Evolutionary conservation across 2,888 invertebrate species (phyloP).

Genomic region (Chrysolina americana): DNA sequence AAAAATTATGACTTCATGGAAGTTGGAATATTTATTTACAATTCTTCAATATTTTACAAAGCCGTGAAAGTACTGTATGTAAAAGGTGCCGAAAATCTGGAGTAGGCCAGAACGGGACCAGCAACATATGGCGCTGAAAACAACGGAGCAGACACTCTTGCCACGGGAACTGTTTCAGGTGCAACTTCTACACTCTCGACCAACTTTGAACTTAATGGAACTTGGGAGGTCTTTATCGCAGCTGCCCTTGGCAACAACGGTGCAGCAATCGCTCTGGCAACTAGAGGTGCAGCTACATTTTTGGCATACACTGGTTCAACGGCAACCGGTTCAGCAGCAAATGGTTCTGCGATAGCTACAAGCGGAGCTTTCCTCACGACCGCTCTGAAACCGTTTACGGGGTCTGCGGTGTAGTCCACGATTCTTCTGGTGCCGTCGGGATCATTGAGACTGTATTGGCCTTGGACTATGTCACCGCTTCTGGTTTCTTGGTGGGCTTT

Average conservation of each 20-base stretch:
- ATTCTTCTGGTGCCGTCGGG: conserved; percentile 77
- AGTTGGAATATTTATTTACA: not conserved
- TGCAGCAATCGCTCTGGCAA: conserved; percentile 43
- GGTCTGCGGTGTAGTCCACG: conserved; percentile 78
- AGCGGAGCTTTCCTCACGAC: conserved; percentile 77
- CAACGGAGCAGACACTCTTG: conserved; percentile 52
- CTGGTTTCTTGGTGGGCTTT: conserved; percentile 73
- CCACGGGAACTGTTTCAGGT: conserved; percentile 62
- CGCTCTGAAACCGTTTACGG: conserved; percentile 78
- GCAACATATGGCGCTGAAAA: conserved; percentile 56
- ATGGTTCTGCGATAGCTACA: conserved; percentile 56
- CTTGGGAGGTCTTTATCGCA: not conserved
- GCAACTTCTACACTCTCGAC: conserved; percentile 15
- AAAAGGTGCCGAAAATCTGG: conserved; percentile 45
- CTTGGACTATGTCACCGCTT: conserved; percentile 77
- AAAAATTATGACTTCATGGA: too few relatives aligned
- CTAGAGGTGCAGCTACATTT: conserved; percentile 33
- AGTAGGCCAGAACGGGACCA: conserved; percentile 40
- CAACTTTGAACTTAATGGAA: not conserved
- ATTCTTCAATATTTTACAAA: conserved; percentile 13
- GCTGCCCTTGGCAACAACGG: conserved; percentile 45
- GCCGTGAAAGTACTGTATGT: conserved; percentile 47
- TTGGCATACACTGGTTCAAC: conserved; percentile 24
- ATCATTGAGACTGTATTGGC: conserved; percentile 76
- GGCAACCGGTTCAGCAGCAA: conserved; percentile 29